Percentiles rank a stretch among this genome's conserved stretches.
phyloP scores from a whole-genome alignment of 2,113 vertebrate species.

The Erythrolamprus reginae region DNA sequence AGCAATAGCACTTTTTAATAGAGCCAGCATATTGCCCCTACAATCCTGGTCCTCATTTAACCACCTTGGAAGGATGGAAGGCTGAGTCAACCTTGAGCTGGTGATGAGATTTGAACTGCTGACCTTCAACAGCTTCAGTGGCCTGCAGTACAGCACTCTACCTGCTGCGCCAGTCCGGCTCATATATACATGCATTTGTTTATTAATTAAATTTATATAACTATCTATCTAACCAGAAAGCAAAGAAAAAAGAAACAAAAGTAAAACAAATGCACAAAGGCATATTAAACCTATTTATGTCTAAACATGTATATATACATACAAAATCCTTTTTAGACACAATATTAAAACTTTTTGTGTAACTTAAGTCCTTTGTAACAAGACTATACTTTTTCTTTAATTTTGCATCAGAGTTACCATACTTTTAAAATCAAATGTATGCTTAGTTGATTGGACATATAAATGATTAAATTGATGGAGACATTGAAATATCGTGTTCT shows the following conservation, averaged over 20 bases:
- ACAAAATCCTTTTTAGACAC: not conserved
- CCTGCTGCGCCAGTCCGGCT: no score
- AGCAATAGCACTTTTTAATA: no score
- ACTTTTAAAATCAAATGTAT: not conserved
- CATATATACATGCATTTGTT: not conserved
- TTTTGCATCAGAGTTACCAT: not conserved
- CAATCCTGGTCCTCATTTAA: no score
- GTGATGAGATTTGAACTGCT: no score
- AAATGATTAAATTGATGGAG: not conserved
- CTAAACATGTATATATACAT: not conserved
- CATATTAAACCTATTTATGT: not conserved
- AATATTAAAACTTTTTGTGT: not conserved
- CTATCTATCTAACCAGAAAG: not conserved
- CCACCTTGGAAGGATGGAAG: no score
- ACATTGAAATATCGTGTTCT: not conserved
- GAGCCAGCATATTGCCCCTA: no score
- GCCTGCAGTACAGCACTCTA: no score
- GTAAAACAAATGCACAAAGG: not conserved
- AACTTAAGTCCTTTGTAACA: not conserved
- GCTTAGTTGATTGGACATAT: not conserved
- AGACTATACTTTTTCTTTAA: not conserved
- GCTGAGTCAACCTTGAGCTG: no score
- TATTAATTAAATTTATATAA: not conserved
- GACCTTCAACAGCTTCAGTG: no score
- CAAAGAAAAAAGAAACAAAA: not conserved